phyloP scores from a whole-genome alignment of 2,888 invertebrate genomes.

The Anarsia innoxiella region DNA sequence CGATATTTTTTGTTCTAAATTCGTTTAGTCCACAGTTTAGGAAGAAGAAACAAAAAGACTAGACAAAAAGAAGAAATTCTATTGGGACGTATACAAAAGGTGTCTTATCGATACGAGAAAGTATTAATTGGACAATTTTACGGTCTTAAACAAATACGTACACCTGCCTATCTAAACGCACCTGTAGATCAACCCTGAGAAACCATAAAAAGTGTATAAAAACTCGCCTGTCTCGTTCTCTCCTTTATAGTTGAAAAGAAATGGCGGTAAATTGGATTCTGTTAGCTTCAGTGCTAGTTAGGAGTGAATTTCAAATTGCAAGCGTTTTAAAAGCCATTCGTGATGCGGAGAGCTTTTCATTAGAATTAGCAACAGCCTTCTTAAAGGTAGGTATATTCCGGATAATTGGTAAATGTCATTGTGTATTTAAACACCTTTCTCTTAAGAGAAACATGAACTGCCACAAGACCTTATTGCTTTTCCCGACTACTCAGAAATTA shows the following conservation, averaged over 20 bases:
- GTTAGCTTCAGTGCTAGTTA: not conserved
- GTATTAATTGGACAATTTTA: slow-evolving; percentile 48
- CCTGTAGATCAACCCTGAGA: slow-evolving; percentile 27
- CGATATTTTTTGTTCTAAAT: not conserved
- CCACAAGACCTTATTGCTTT: too few species aligned
- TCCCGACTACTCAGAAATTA: too few species aligned
- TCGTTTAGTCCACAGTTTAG: not conserved
- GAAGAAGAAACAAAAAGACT: not conserved
- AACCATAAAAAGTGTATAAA: slow-evolving; percentile 10
- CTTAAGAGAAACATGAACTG: too few species aligned
- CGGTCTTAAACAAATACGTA: slow-evolving; percentile 38
- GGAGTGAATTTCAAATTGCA: not conserved
- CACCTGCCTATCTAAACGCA: slow-evolving; percentile 44
- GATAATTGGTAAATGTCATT: too few species aligned
- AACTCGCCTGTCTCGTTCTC: not conserved
- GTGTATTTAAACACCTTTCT: too few species aligned
- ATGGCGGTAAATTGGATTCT: not conserved
- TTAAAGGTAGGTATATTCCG: too few species aligned
- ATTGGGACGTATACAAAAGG: slow-evolving; percentile 23
- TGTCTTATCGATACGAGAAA: slow-evolving; percentile 19
- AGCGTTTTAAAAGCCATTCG: not conserved
- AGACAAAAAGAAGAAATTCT: not conserved
- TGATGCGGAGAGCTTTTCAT: not conserved
- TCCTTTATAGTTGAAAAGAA: slow-evolving; percentile 1
- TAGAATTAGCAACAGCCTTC: too few species aligned